These are phyloP conservation scores for Ecdyonurus torrentis DNA, from an alignment of 2,888 invertebrate species.

Conservation along the genomic window DNA sequence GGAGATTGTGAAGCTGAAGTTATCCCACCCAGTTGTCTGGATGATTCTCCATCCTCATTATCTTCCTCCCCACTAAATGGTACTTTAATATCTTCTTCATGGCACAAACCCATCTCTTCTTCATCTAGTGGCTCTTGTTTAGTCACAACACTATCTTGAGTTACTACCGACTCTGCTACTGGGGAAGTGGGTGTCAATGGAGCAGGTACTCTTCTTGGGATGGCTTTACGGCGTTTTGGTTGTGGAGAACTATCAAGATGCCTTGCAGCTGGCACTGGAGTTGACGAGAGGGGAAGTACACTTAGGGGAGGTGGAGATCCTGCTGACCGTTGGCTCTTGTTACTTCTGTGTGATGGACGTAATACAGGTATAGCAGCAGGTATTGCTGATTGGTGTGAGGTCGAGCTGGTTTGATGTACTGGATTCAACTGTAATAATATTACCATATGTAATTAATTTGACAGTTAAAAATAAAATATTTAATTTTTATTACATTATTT, in stretches of 20 bases:
- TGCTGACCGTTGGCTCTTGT: neutral
- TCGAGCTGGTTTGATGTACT: neutral
- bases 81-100: neutral
- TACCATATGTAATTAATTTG: too few species aligned
- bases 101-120: neutral
- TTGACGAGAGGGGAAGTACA: neutral
- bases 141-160: neutral
- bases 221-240: constrained; percentile 6
- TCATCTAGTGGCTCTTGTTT: constrained; percentile 4
- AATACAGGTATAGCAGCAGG: neutral
- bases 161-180: neutral
- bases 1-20: neutral
- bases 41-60: constrained; percentile 1
- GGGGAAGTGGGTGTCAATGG: neutral
- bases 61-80: neutral
- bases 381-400: neutral
- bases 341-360: neutral
- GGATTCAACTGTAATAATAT: too few species aligned
- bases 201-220: neutral
- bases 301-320: neutral
- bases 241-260: neutral
- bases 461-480: too few species aligned
- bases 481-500: too few species aligned
- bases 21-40: neutral
- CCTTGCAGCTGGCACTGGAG: neutral